Evolutionary conservation across 2,113 vertebrate species (phyloP).

Genomic region (Mustela lutreola): DNA sequence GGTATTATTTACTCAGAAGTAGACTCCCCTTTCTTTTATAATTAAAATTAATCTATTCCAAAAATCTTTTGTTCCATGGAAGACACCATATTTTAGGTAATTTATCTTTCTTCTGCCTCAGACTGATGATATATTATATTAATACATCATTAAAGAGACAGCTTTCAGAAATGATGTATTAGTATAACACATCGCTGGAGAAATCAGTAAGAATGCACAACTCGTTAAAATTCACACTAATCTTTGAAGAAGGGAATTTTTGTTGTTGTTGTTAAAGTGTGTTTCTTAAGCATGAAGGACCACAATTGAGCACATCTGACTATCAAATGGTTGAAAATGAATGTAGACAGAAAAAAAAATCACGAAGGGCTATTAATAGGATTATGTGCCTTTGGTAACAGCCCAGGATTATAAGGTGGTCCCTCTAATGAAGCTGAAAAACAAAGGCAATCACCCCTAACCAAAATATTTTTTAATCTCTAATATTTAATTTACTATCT

Average conservation of each 20-base stretch:
- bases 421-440: not conserved
- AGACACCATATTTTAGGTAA: slow-evolving; percentile 37
- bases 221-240: not conserved
- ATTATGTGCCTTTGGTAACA: not conserved
- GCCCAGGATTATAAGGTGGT: not conserved
- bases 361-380: not conserved
- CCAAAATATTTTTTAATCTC: not conserved
- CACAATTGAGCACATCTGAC: not conserved
- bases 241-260: not conserved
- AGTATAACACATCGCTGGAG: slow-evolving; percentile 1
- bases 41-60: slow-evolving; percentile 51
- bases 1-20: not conserved
- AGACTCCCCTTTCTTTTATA: slow-evolving; percentile 16
- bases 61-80: slow-evolving; percentile 62
- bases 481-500: not conserved
- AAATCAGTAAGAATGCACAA: not conserved
- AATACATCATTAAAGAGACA: slow-evolving; percentile 76
- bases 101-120: slow-evolving; percentile 65
- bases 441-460: not conserved
- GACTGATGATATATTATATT: slow-evolving; percentile 49
- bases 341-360: not conserved
- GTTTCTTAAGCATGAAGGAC: not conserved
- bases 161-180: slow-evolving; percentile 73
- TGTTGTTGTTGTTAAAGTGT: not conserved
- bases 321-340: slow-evolving; percentile 6